Evolutionary conservation across 2,888 invertebrate genomes (phyloP), one percentile per base, ranked within the genome.

Genomic region (Phaonia tiefii): DNA sequence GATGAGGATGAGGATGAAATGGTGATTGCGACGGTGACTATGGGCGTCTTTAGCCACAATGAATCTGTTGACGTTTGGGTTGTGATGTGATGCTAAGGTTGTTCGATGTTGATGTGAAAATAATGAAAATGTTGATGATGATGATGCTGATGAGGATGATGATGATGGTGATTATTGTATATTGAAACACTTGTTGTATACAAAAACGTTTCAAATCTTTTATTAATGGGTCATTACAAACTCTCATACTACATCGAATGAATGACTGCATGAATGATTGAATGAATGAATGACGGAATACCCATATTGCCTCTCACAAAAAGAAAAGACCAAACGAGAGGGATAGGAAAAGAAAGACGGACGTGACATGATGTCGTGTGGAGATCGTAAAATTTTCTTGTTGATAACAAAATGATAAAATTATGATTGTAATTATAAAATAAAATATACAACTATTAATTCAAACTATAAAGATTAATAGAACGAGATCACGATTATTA

Each of bases 151-250:
- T 17, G 17, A 51, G 3, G 22, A 51, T 1, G 1, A 7, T 51
- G 51, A 20, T 51, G 51, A 20, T 51, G 22, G 17, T 51, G 15
- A 31, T 49, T 22, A 39, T 17, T 39, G 39, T 63, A 22, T 42
- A 63, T 63, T 63, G 4, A 63, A 63, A 63, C 63, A 63, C 63
- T 63, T 63, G 42, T 63, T 63, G 39, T 63, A 13, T 42, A 42
- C 39, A 63, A 37, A 42, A 63, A 63, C 42, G 22, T 37, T 63
- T 63, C 42, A 20, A 63, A 42, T 63, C 54, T 25, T 54, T 25
- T 54, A 54, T 54, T 54, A 54, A 54, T 54, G 54, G 54, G 22
- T 54, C 54, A 54, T 54, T 54, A 54, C 25, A 25, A 25, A 54
- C 22, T 31, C 25, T 22, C 3, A 31, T 31, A 3, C 4, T 5